Percentiles rank a stretch among this genome's conserved stretches.
Conservation (phyloP, 2,797 vertebrate species). For the Limosa lapponica region DNA sequence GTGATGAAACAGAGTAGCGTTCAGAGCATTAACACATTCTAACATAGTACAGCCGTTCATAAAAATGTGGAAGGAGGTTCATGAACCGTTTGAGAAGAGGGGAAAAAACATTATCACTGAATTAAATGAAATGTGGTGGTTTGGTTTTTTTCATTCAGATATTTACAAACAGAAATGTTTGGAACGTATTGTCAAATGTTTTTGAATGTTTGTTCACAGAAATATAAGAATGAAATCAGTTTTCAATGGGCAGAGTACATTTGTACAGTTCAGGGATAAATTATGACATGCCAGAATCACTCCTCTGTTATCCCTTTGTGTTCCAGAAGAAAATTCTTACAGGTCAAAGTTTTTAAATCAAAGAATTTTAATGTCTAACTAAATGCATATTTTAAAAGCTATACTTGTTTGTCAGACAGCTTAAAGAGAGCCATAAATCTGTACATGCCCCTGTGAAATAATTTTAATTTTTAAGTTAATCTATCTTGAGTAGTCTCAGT, state of each 20-base stretch:
- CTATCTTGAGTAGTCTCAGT: background rate
- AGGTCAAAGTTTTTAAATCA: background rate
- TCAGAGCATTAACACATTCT: background rate
- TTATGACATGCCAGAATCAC: background rate
- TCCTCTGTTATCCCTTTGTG: background rate
- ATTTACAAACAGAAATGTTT: background rate
- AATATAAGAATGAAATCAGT: background rate
- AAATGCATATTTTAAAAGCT: background rate
- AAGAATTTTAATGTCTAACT: background rate
- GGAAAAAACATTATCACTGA: background rate
- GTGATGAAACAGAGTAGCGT: background rate
- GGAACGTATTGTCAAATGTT: background rate
- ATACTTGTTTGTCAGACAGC: background rate
- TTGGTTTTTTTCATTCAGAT: background rate
- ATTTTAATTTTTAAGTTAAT: background rate
- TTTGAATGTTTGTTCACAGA: background rate
- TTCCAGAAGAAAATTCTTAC: background rate
- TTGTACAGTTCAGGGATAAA: background rate
- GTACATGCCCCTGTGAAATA: background rate
- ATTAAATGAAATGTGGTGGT: background rate
- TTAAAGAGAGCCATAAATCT: background rate
- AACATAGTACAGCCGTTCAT: background rate
- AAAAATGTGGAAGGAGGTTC: background rate
- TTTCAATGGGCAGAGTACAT: background rate
- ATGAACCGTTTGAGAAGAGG: background rate